Base-by-base conservation (phyloP, 2,113 vertebrate genomes). In the Xyliphius kryptos region DNA sequence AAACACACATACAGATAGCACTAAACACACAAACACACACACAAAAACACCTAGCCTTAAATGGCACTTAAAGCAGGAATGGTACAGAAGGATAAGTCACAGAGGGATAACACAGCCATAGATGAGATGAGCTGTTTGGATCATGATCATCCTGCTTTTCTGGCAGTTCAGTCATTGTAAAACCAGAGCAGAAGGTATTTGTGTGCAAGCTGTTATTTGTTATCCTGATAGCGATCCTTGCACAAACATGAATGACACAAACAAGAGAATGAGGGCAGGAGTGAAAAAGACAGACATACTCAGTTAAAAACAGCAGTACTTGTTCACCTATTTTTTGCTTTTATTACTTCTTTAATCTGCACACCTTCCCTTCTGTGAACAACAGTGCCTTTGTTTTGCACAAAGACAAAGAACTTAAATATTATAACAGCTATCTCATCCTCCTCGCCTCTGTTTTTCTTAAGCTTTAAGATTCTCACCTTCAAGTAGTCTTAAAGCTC, bases 381-480 rank as follows among this genome's bases (percentile, higher is more conserved):
- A 60, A 60, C 19, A 60, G 44, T 1, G 12, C 61, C 51, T 63
- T 63, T 55, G 61, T 63, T 50, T 37, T 32, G 51, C 12, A 20
- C 61, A 21, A 37, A 55, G 41, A 38, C 13, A 63, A 46, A 50
- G 38, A 63, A 54, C 21, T 54, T 9, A 9, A 44, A 63, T 22
- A 46, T 44, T 54, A 63, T 55, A 15, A 56, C 62, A 38, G 52
- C 41, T 16, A 48, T 56, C 62, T 56, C 26, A n/a, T 11, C 3
- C 12, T n/a, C 26, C 49, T 20, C 48, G 21, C 60, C 40, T 55
- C 40, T 21, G 61, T 19, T 13, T 63, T 63, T 46, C 14, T 32
- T n/a, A n/a, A n/a, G n/a, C n/a, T n/a, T n/a, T n/a, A 54, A 46
- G 36, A 54, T 54, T 47, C 51, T 54, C 51, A 63, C 51, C 22